Conservation (phyloP, 2,113 vertebrate species). For the Myiagra hebetior region DNA sequence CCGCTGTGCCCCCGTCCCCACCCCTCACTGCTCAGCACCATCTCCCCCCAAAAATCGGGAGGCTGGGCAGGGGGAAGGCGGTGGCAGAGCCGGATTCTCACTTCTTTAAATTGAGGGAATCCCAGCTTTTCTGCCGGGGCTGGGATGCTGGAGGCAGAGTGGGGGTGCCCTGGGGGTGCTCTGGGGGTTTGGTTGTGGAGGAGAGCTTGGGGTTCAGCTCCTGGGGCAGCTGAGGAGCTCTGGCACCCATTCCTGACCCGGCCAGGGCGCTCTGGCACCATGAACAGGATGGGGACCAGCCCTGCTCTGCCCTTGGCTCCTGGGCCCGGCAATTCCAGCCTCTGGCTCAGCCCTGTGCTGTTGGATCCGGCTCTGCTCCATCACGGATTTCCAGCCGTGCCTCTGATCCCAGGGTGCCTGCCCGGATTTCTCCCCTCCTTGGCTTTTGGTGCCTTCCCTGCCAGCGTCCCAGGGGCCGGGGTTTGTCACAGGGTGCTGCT, state of each 20-base stretch:
- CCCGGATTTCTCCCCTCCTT: neutral
- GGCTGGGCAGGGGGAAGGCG: neutral
- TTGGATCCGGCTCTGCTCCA: neutral
- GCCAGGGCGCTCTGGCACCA: neutral
- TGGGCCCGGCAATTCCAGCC: accelerated
- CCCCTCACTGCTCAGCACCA: neutral
- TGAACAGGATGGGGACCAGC: accelerated
- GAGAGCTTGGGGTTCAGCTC: neutral
- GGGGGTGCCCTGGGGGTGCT: neutral
- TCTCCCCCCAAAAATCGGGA: accelerated
- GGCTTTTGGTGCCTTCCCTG: neutral
- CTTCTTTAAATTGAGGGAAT: neutral
- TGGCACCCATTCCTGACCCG: neutral
- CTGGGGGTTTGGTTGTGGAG: neutral
- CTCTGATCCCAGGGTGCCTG: neutral
- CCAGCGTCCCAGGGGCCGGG: neutral
- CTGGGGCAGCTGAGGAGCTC: neutral
- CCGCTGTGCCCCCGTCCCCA: neutral
- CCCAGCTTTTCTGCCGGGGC: accelerated
- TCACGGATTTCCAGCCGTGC: accelerated
- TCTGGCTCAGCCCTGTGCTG: neutral
- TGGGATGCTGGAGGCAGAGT: neutral
- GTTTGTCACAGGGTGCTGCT: neutral
- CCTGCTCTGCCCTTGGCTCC: neutral
- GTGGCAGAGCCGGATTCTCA: neutral